phyloP scores from a whole-genome alignment of 2,888 invertebrate genomes.

The Lagria hirta region DNA sequence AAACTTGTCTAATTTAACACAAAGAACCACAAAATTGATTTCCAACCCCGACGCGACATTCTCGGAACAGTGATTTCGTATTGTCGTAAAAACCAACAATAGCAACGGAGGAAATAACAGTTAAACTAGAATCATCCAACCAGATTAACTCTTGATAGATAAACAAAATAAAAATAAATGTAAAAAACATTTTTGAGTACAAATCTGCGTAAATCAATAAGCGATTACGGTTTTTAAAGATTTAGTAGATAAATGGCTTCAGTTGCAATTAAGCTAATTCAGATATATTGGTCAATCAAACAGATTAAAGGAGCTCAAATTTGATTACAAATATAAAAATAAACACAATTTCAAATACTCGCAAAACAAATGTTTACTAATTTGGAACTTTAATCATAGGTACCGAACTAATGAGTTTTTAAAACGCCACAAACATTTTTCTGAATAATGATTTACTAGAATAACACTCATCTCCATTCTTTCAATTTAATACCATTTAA shows the following conservation, averaged over 20 bases:
- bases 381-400: too few species aligned
- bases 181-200: conserved; percentile 17
- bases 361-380: too few species aligned
- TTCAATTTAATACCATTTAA: too few species aligned
- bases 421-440: too few species aligned
- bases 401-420: too few species aligned
- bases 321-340: too few species aligned
- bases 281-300: conserved; percentile 4
- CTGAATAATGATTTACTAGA: too few species aligned
- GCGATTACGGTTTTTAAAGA: conserved; percentile 8
- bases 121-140: conserved; percentile 22
- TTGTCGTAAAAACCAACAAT: conserved; percentile 21
- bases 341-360: too few species aligned
- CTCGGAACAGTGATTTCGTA: conserved; percentile 7
- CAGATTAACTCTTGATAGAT: conserved; percentile 18
- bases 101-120: conserved; percentile 20
- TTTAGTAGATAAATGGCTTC: conserved; percentile 12
- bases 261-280: conserved; percentile 9
- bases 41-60: conserved; percentile 15
- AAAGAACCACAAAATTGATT: conserved; percentile 21
- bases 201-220: conserved; percentile 17
- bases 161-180: conserved; percentile 21
- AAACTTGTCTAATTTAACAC: conserved; percentile 18
- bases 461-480: too few species aligned
- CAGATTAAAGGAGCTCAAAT: too few species aligned